Conservation (phyloP, 2,888 invertebrate genomes). For the Eulithis testata region DNA sequence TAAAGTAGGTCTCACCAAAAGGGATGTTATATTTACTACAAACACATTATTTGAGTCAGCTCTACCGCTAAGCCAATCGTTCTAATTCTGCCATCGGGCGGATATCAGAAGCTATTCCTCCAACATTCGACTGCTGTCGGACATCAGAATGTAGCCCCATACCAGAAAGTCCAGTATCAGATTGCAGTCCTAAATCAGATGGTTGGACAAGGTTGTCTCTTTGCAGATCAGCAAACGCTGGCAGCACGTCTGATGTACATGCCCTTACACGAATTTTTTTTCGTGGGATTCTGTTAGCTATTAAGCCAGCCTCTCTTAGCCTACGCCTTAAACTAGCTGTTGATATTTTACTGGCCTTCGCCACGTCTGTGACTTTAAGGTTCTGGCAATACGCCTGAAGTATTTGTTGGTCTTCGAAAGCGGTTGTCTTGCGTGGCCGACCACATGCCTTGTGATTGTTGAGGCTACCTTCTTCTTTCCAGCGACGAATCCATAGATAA, state of each 20-base stretch:
- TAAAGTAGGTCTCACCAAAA: no score
- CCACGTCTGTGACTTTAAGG: constrained; percentile 28
- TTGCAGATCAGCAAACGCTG: constrained; percentile 9
- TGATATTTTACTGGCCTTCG: constrained; percentile 28
- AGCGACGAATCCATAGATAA: constrained; percentile 31
- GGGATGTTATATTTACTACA: no score
- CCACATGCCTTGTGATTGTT: constrained; percentile 25
- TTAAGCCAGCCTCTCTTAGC: constrained; percentile 24
- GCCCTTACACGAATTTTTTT: constrained; percentile 22
- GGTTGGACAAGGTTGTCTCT: constrained; percentile 7
- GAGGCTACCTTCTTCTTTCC: constrained; percentile 32
- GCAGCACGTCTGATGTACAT: constrained; percentile 14
- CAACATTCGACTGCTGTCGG: constrained; percentile 6
- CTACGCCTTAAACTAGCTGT: constrained; percentile 27
- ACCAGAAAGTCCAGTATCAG: constrained; percentile 8
- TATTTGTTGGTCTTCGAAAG: constrained; percentile 29
- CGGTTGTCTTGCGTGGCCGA: constrained; percentile 27
- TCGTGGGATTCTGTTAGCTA: constrained; percentile 20
- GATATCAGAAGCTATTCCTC: constrained; percentile 2
- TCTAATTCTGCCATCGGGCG: constrained; percentile 7
- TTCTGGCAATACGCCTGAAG: constrained; percentile 30
- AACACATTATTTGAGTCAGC: no score
- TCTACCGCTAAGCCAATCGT: constrained; percentile 2
- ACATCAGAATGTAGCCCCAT: constrained; percentile 9
- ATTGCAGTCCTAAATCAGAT: constrained; percentile 11